A percentile compares a stretch with the other conserved stretches of the same genome.
These are phyloP conservation scores for Catostomus latipinnis DNA, from an alignment of 2,797 vertebrate genomes.

Conservation along the genomic window DNA sequence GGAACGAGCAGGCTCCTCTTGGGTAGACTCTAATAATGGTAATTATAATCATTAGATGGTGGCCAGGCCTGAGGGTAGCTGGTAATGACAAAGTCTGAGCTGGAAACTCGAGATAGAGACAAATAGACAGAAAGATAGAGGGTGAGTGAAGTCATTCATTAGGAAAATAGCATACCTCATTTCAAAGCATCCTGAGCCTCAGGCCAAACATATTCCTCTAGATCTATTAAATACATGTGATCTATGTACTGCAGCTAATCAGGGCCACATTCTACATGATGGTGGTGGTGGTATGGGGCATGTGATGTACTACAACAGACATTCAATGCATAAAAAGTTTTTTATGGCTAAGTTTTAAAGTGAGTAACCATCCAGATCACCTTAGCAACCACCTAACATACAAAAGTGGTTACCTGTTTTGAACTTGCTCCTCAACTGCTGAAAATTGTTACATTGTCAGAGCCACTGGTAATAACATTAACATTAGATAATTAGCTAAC, in stretches of 20 bases:
- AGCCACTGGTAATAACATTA: too few species aligned
- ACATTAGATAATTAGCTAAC: too few species aligned
- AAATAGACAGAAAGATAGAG: slow-evolving; percentile 31
- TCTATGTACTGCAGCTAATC: slow-evolving; percentile 53
- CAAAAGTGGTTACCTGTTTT: too few species aligned
- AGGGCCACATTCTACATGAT: slow-evolving; percentile 40
- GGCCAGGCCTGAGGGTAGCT: slow-evolving; percentile 69
- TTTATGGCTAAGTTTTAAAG: not conserved
- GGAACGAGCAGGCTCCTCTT: slow-evolving; percentile 44
- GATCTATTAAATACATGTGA: slow-evolving; percentile 57
- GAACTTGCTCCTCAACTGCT: too few species aligned
- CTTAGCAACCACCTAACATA: too few species aligned
- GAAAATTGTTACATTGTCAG: too few species aligned
- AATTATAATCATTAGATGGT: slow-evolving; percentile 79
- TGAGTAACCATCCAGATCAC: too few species aligned
- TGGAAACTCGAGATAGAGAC: slow-evolving; percentile 39
- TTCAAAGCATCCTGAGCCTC: slow-evolving; percentile 59
- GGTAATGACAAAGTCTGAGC: slow-evolving; percentile 63
- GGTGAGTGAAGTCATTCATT: slow-evolving; percentile 57
- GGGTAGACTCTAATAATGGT: slow-evolving; percentile 77
- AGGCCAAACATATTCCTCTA: slow-evolving; percentile 50
- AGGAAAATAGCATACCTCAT: slow-evolving; percentile 61
- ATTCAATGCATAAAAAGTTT: slow-evolving; percentile 2
- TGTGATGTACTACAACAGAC: too few species aligned
- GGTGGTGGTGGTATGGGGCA: too few species aligned